Evolutionary conservation across 2,113 vertebrate genomes (phyloP), one percentile per base, ranked within the genome.

Genomic region (Tautogolabrus adspersus): DNA sequence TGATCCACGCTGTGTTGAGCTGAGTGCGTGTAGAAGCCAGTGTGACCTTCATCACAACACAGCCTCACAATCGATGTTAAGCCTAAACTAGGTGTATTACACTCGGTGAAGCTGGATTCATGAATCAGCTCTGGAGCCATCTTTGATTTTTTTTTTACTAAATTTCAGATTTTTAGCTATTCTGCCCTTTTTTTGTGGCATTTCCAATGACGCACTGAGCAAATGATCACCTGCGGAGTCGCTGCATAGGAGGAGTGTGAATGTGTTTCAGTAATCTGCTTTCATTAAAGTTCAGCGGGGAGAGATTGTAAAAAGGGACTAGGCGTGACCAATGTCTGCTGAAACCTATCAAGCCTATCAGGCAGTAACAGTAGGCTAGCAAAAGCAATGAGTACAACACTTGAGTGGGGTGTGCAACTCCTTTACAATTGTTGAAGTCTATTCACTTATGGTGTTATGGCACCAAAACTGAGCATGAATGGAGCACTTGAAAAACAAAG

Each of bases 311-410:
- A 70, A 18, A 65, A 78, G 22, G 66, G 46, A 37, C 26, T 10
- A 42, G 34, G 30, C 74, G 65, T 83, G 86, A 77, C 70, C 56
- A 26, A 22, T 30, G 62, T 44, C 66, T 68, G 40, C 13, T 81
- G 69, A 77, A 83, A 71, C 61, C 73, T 38, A 88, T 89, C 79
- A 83, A 69, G 56, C 66, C 44, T 42, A 77, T 90, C 79, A 82
- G 64, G 77, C 69, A 62, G 72, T 56, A 85, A 79, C 82, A 83
- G 84, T 82, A 72, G 75, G 77, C 77, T 54, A 57, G 67, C 49
- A 54, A 61, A 70, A 54, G 65, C 64, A 23, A 63, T 26, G 37
- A 63, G 30, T 62, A 18, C 23, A 51, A 59, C 66, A 59, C 34
- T 72, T 74, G 30, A 61, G 30, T 13, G n/a, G 74, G 18, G 15